A percentile compares a stretch with the other conserved stretches of the same genome.
These are phyloP conservation scores for Anadara kagoshimensis DNA, from an alignment of 1,140 invertebrate species.

Conservation along the genomic window DNA sequence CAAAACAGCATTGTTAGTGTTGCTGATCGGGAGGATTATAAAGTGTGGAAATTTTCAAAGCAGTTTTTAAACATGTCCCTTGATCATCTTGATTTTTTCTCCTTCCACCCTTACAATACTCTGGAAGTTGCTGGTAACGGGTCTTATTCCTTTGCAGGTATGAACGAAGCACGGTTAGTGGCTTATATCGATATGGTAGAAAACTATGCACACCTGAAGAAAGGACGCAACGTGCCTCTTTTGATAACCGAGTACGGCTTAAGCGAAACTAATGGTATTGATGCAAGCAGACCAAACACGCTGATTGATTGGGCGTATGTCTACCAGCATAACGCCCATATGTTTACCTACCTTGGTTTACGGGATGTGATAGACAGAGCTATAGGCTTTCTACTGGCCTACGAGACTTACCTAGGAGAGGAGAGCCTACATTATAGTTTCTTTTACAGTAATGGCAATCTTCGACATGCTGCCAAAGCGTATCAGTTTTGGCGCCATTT, in stretches of 20 bases:
- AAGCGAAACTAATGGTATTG: background rate
- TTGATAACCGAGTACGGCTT: conserved; percentile 24
- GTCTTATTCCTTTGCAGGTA: conserved; percentile 2
- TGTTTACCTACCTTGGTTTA: conserved; percentile 27
- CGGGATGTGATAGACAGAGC: conserved; percentile 18
- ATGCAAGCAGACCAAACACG: background rate
- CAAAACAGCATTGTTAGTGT: background rate
- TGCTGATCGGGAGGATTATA: background rate
- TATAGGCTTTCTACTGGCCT: conserved; percentile 8
- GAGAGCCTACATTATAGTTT: conserved; percentile 10
- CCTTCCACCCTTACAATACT: conserved; percentile 20
- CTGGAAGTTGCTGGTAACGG: conserved; percentile 2
- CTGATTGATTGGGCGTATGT: conserved; percentile 26
- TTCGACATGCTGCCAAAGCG: conserved; percentile 9
- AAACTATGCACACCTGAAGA: conserved; percentile 20
- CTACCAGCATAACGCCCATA: conserved; percentile 21
- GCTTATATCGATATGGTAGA: conserved; percentile 25
- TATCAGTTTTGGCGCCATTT: conserved; percentile 24
- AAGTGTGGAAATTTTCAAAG: conserved; percentile 2
- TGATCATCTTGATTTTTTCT: conserved; percentile 24
- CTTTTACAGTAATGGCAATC: conserved; percentile 8
- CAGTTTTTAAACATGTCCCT: conserved; percentile 26
- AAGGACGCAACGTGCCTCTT: conserved; percentile 10
- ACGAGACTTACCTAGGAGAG: background rate
- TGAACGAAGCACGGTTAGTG: conserved; percentile 13